Conservation (phyloP, 2,113 vertebrate genomes). For the Gallinago paraguaiae region DNA sequence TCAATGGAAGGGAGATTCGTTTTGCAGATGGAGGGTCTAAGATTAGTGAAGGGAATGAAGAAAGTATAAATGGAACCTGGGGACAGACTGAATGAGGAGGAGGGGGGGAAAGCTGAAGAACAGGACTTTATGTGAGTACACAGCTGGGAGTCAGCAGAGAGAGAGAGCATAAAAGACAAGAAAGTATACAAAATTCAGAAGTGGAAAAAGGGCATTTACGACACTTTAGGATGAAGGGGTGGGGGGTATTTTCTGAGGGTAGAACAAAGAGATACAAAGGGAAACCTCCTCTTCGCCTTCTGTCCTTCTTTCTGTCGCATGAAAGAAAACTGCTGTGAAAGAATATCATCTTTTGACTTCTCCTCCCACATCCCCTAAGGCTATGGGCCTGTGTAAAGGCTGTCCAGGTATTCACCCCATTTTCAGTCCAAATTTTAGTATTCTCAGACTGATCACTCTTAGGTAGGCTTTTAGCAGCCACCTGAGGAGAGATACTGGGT, state of each 20-base stretch:
- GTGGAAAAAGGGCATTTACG: not conserved
- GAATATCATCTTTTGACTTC: not conserved
- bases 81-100: not conserved
- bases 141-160: not conserved
- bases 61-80: not conserved
- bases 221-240: not conserved
- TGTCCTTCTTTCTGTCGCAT: not conserved
- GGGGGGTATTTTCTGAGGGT: not conserved
- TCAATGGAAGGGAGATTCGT: not conserved
- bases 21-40: not conserved
- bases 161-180: not conserved
- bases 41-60: not conserved
- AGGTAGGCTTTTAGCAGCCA: not conserved
- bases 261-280: not conserved
- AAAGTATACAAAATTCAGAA: not conserved
- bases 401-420: not conserved
- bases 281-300: not conserved
- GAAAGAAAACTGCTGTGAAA: not conserved
- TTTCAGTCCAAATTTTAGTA: not conserved
- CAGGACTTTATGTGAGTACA: not conserved
- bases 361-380: not conserved
- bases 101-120: not conserved
- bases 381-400: not conserved
- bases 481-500: not conserved
- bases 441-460: not conserved